Conservation (phyloP, 2,888 invertebrate species). For the Erebia epiphron region DNA sequence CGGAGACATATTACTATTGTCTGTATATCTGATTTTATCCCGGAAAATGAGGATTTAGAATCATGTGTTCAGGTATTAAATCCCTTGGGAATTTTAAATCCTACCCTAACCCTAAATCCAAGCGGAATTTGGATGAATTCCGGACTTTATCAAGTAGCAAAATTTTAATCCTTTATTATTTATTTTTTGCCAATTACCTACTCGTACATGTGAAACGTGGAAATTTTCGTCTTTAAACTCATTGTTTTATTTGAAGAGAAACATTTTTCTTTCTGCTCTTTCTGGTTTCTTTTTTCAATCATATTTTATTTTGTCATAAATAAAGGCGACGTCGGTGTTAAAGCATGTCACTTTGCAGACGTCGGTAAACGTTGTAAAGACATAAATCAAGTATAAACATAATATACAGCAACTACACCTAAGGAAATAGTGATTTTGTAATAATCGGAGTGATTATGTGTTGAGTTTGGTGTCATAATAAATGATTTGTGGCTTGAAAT, state of each 20-base stretch:
- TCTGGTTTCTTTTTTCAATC: background rate
- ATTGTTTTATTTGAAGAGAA: background rate
- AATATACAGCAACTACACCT: background rate
- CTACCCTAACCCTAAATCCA: too few relatives aligned
- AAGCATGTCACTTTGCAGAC: slow-evolving; percentile 49
- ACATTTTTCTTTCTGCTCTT: background rate
- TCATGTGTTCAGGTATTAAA: too few relatives aligned
- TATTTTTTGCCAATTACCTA: too few relatives aligned
- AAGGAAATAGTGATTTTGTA: slow-evolving; percentile 39
- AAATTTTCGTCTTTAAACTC: background rate
- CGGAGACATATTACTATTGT: too few relatives aligned
- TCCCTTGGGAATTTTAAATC: too few relatives aligned
- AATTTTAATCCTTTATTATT: too few relatives aligned
- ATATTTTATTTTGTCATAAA: slow-evolving; percentile 28
- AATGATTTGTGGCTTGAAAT: slow-evolving; percentile 49
- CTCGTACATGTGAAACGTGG: too few relatives aligned
- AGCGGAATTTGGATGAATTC: too few relatives aligned
- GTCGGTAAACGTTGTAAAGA: slow-evolving; percentile 41
- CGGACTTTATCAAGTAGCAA: too few relatives aligned
- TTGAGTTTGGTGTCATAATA: slow-evolving; percentile 55
- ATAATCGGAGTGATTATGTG: slow-evolving; percentile 37
- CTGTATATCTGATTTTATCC: too few relatives aligned
- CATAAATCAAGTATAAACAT: slow-evolving; percentile 31
- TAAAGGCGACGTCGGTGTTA: slow-evolving; percentile 74
- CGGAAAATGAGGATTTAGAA: too few relatives aligned